These are phyloP conservation scores for Xiphias gladius DNA, from an alignment of 2,113 vertebrate species.

Conservation along the genomic window DNA sequence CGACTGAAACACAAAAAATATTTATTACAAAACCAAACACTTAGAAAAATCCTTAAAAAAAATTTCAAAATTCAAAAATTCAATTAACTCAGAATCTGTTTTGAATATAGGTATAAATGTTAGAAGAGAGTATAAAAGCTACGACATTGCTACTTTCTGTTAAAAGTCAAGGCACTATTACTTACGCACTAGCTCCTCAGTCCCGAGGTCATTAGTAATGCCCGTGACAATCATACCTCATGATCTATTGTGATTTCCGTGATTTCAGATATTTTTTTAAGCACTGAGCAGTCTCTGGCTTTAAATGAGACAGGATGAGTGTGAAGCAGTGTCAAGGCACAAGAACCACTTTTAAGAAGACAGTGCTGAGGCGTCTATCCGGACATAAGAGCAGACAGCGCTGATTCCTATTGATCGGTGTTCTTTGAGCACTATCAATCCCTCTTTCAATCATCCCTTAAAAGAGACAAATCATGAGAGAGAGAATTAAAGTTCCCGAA, in stretches of 20 bases:
- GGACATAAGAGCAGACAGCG: not conserved
- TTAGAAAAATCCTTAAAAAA: too few species aligned
- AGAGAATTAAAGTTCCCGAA: slow-evolving; percentile 20
- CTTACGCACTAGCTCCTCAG: too few species aligned
- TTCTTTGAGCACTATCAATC: slow-evolving; percentile 34
- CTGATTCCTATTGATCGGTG: slow-evolving; percentile 15
- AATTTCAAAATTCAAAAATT: too few species aligned
- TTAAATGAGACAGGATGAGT: too few species aligned
- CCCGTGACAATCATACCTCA: not conserved
- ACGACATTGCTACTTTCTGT: not conserved
- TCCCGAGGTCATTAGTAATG: too few species aligned
- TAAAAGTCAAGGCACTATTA: not conserved
- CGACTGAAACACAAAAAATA: too few species aligned
- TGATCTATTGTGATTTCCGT: not conserved
- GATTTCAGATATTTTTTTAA: not conserved
- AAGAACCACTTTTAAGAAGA: not conserved
- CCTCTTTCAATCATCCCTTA: slow-evolving; percentile 15
- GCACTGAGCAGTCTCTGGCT: not conserved
- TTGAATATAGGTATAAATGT: too few species aligned
- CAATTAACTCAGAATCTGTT: too few species aligned
- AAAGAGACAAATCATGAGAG: slow-evolving; percentile 16
- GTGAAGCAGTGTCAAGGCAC: not conserved
- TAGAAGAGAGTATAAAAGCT: not conserved
- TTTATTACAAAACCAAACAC: too few species aligned
- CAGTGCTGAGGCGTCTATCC: slow-evolving; percentile 8